Percentiles rank a stretch among this genome's conserved stretches.
Evolutionary conservation across 1,140 invertebrate species (phyloP).

Genomic region (Nymphalis io): DNA sequence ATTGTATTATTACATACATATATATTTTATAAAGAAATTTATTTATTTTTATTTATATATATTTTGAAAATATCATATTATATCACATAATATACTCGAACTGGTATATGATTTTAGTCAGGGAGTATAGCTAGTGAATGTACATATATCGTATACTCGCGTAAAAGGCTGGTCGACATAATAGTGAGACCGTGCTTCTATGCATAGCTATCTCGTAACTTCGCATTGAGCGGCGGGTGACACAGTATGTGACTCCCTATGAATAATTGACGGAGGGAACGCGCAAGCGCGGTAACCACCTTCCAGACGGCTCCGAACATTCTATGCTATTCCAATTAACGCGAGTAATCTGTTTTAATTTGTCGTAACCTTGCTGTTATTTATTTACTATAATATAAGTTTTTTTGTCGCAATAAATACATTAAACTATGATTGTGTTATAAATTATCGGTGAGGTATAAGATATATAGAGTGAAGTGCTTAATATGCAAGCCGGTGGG

Average conservation of each 20-base stretch:
- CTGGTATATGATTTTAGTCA: neutral
- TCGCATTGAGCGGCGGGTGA: conserved; percentile 55
- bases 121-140: too few relatives aligned
- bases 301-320: conserved; percentile 24
- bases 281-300: conserved; percentile 61
- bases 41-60: too few relatives aligned
- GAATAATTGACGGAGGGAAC: conserved; percentile 71
- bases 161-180: conserved; percentile 1
- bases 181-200: conserved; percentile 18
- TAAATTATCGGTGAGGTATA: conserved; percentile 13
- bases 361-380: neutral
- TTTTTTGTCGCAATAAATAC: conserved; percentile 1
- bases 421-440: conserved; percentile 28
- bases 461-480: conserved; percentile 37
- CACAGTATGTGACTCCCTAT: conserved; percentile 65
- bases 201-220: conserved; percentile 24
- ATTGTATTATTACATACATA: too few relatives aligned
- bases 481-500: conserved; percentile 63
- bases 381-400: neutral
- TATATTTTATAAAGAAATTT: too few relatives aligned
- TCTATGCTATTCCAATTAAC: conserved; percentile 43
- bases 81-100: too few relatives aligned
- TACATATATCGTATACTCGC: too few relatives aligned
- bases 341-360: conserved; percentile 18
- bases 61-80: too few relatives aligned